Conservation (phyloP, 2,888 invertebrate species). For the Napeogenes sylphis region DNA sequence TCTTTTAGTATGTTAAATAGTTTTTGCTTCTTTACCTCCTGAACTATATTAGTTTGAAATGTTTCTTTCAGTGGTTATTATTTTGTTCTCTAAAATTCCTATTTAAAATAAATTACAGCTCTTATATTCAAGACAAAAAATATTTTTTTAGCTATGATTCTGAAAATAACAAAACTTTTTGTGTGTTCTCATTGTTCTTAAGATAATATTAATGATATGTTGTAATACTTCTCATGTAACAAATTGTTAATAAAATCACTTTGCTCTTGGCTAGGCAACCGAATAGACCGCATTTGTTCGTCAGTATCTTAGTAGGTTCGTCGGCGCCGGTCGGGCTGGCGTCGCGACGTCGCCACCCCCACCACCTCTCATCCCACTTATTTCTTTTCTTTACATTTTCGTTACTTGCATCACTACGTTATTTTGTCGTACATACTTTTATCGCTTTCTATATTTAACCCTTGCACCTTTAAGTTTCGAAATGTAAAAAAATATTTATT, state of each 20-base stretch:
- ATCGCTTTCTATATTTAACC: too few species aligned
- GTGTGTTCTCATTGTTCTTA: background rate
- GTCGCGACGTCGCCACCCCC: slow-evolving; percentile 67
- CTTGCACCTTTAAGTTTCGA: too few species aligned
- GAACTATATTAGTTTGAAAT: too few species aligned
- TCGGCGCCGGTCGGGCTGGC: slow-evolving; percentile 72
- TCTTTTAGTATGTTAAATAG: too few species aligned
- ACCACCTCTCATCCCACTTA: slow-evolving; percentile 30
- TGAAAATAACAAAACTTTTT: background rate
- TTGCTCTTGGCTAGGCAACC: slow-evolving; percentile 32
- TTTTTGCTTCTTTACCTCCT: too few species aligned
- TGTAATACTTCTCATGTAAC: background rate
- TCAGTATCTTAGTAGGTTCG: slow-evolving; percentile 47
- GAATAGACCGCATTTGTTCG: slow-evolving; percentile 40
- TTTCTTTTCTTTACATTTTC: slow-evolving; percentile 17
- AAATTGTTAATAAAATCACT: background rate
- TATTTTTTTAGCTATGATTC: background rate
- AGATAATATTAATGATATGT: background rate
- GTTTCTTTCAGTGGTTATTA: too few species aligned
- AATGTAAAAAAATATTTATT: too few species aligned
- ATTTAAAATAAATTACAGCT: too few species aligned
- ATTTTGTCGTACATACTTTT: too few species aligned
- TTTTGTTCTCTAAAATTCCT: too few species aligned
- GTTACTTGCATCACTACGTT: slow-evolving; percentile 7
- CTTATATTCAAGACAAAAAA: background rate